Conservation (phyloP, 92 coral and sea anemone species). For the Palythoa grandis region DNA sequence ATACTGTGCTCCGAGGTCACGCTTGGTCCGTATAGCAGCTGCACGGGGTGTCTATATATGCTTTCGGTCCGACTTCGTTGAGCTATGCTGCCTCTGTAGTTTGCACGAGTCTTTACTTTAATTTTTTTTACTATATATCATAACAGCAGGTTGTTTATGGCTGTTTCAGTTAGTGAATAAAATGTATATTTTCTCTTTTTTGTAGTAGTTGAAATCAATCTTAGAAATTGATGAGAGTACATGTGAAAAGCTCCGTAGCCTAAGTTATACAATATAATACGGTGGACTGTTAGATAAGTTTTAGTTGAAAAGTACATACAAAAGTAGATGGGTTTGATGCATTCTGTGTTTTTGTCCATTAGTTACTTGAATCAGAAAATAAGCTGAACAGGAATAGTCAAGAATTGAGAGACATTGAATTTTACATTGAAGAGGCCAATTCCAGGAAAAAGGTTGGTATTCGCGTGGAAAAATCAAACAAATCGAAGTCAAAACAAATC, state of each 20-base stretch:
- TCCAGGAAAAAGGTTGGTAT: conserved; percentile 77
- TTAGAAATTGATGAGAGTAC: background rate
- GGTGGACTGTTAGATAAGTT: background rate
- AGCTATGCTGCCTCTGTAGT: too few species aligned
- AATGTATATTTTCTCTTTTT: background rate
- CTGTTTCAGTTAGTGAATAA: background rate
- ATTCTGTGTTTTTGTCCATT: background rate
- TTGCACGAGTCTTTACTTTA: too few species aligned
- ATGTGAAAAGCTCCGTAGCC: too few species aligned
- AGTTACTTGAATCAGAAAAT: conserved; percentile 75
- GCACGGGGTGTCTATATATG: too few species aligned
- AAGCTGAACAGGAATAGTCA: conserved; percentile 62
- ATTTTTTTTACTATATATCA: background rate
- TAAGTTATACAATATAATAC: too few species aligned
- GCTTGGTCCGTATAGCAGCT: too few species aligned
- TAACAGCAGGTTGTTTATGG: background rate
- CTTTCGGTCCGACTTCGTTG: too few species aligned
- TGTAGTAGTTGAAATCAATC: background rate
- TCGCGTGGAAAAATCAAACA: background rate
- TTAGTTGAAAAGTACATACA: background rate
- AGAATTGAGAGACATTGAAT: conserved; percentile 70
- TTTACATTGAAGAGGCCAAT: conserved; percentile 83
- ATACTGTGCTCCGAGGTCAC: too few species aligned
- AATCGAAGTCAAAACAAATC: too few species aligned
- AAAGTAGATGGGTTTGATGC: background rate